Base-by-base conservation (phyloP, 2,888 invertebrate species). In the Calameuta idolon region DNA sequence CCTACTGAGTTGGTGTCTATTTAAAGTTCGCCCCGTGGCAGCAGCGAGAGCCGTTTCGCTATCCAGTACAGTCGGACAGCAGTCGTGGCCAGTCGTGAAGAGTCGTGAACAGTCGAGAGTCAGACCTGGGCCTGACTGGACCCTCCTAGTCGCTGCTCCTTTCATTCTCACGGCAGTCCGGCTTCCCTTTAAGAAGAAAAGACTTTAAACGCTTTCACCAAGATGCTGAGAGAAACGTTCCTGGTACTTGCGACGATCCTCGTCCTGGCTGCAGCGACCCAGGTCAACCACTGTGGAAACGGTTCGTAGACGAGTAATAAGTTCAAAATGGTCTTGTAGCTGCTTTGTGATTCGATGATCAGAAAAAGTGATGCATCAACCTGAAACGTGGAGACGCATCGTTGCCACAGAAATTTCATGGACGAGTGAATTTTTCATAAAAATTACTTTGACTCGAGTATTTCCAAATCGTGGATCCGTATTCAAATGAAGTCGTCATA, bases 211-310 rank as follows among this genome's bases (percentile, higher is more conserved):
- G 84, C 87, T 88, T 88, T 88, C 88, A 87, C 88, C 84, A 79
- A 82, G 85, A 83, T 88, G 87, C 79, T 83, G 81, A 87, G 81
- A 82, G 83, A 81, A 88, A 86, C 84, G 78, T 30, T 85, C 75
- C 81, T 89, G 79, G 84, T 89, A 83, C 82, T 89, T 80, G 83
- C 84, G 79, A 84, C 85, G 77, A 81, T 89, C 73, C 77, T 82
- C 76, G 83, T 79, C 37, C 55, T 88, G 35, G 84, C 81, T 69
- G 79, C 73, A 74, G 85, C 88, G 12, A 89, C 89, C 4, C 11
- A 81, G 76, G 87, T 88, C 77, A 79, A 79, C 71, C 40, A 83
- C 12, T 89, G 89, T 75, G 75, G 68, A 11, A 79, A 80, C 69
- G 85, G 88, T 88, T 77, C 79, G 82, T 69, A 78, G 15, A 71